Base-by-base conservation (phyloP, 2,113 vertebrate species). In the Lophura nycthemera region DNA sequence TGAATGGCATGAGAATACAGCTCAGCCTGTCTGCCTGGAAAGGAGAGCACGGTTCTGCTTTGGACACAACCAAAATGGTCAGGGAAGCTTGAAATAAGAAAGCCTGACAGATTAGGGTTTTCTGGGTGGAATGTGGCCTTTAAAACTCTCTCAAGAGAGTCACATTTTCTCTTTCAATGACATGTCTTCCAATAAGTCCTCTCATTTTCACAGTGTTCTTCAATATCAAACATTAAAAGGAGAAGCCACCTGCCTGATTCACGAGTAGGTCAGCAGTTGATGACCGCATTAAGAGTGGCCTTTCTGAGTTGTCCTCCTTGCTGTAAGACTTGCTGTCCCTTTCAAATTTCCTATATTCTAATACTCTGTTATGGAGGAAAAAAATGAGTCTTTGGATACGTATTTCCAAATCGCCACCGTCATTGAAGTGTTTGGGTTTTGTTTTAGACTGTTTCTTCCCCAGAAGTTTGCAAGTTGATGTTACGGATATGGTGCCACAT, bases 231-330 rank as follows among this genome's bases (percentile, higher is more conserved):
- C 60, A 77, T 92, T 93, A 84, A 92, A 84, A 4, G 30, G 77
- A 84, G 36, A 73, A 87, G 95, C 92, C 76, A 96, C 90, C 93
- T 97, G 92, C 76, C 88, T 90, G 76, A 84, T 90, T 79, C 86
- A 73, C 88, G 90, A 95, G 90, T 96, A 95, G 96, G 91, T 92
- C 95, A 96, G 76, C 61, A 94, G 90, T 91, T 92, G 94, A 92
- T 96, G 92, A 92, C 91, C 90, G 61, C 72, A 61, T 90, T 96
- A 92, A 92, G 95, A 90, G 61, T 80, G 78, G 38, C 64, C 60
- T 88, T 96, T 77, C 72, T 90, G 92, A 96, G 89, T 95, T 69
- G 76, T 69, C 79, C 83, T 60, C 93, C 76, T 80, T 36, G 6
- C 72, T 59, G 8, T 88, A 95, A 88, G 91, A 57, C 79, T 91